Base-by-base conservation (phyloP, 1,140 invertebrate species). In the Uloborus diversus region DNA sequence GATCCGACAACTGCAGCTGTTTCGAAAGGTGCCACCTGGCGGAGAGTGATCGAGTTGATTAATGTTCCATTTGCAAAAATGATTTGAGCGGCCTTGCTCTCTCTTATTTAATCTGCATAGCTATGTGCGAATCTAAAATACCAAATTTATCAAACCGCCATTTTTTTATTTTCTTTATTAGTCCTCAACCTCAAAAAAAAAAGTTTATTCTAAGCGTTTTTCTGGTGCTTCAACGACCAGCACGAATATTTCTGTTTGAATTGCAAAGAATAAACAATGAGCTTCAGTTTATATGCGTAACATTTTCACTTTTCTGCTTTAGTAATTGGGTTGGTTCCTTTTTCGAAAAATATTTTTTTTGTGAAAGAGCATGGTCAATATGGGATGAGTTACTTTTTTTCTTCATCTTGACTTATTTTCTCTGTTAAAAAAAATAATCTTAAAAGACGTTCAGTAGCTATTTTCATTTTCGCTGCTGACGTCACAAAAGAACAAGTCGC, bases 31-130 rank as follows among this genome's bases (percentile, higher is more conserved):
- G 71, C 71, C 71, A 75, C 71, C 71, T 75, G 71, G 71, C 71
- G 71, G 57, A 35, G 71, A 75, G 64, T 75, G 64, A 75, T 75
- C 64, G 47, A 35, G 35, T 62, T 75, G 71, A 75, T 75, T 75
- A 75, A 75, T 75, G 71, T 51, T 27, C 37, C 35, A 56, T 62
- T 59, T 32, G 28, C 2, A 51, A 30, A 32, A 75, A 47, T 75
- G 59, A 75, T 75, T 64, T 47, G 17, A 53, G 30, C 51, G 71
- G 59, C 71, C 71, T 75, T 75, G 71, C 27, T 14, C 64, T 59
- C 61, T n/a, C 25, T 47, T 32, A 27, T 25, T 3, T 59, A 28
- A 75, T 75, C 57, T 75, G 20, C 71, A 75, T 75, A 64, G 20
- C 56, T 23, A 53, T 53, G 13, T 53, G 49, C n/a, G 20, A 53